A percentile compares a stretch with the other conserved stretches of the same genome.
Evolutionary conservation across 2,888 invertebrate genomes (phyloP).

Genomic region (Tachina fera): DNA sequence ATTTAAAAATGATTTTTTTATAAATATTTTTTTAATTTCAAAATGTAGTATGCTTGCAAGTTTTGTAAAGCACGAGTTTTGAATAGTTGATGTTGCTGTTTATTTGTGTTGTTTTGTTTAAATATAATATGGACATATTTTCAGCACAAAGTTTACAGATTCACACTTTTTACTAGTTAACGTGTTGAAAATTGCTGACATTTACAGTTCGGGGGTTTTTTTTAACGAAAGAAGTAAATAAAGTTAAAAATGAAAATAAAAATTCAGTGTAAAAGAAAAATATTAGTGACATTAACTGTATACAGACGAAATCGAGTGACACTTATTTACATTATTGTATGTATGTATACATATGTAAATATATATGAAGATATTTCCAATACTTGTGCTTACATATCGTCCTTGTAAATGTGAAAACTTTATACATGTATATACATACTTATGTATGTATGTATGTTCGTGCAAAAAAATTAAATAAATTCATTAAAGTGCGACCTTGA

Average conservation of each 20-base stretch:
- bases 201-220: conserved; percentile 27
- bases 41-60: conserved; percentile 38
- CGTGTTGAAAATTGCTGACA: conserved; percentile 60
- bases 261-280: not conserved
- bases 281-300: not conserved
- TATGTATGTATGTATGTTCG: too few relatives aligned
- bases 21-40: conserved; percentile 23
- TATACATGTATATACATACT: too few relatives aligned
- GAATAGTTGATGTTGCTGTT: conserved; percentile 46
- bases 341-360: too few relatives aligned
- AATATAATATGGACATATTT: conserved; percentile 38
- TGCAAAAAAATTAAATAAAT: too few relatives aligned
- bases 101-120: conserved; percentile 34
- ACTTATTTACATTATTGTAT: too few relatives aligned
- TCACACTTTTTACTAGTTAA: conserved; percentile 63
- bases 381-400: too few relatives aligned
- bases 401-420: too few relatives aligned
- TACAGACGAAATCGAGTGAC: not conserved
- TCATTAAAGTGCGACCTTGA: too few relatives aligned
- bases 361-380: too few relatives aligned
- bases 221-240: conserved; percentile 30
- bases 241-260: not conserved
- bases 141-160: conserved; percentile 61
- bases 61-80: conserved; percentile 46
- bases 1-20: conserved; percentile 46